phyloP scores from a whole-genome alignment of 2,888 invertebrate species.

The Polymixis lichenea region DNA sequence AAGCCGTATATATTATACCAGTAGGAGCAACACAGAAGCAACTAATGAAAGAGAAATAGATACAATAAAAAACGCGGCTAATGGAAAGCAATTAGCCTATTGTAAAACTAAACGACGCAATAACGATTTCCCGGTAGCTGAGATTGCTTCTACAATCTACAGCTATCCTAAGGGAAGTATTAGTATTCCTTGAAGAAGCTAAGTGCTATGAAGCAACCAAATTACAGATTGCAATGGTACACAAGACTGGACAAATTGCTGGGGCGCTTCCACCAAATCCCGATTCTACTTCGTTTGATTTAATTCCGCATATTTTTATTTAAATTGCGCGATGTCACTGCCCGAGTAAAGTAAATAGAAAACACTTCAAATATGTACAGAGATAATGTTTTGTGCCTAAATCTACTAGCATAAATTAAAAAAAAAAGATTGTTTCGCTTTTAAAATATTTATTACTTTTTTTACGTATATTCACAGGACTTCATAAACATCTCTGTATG shows the following conservation, averaged over 20 bases:
- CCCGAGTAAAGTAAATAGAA: neutral
- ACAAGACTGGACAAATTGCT: conserved; percentile 48
- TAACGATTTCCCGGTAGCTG: conserved; percentile 6
- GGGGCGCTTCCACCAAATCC: conserved; percentile 6
- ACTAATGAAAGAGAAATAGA: neutral
- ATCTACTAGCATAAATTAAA: neutral
- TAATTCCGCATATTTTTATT: conserved; percentile 23
- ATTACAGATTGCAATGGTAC: conserved; percentile 42
- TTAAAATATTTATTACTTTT: neutral
- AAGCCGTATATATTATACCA: neutral
- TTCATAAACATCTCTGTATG: too few species aligned
- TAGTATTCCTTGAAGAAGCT: conserved; percentile 12
- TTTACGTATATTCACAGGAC: neutral
- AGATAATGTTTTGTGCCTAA: conserved; percentile 20
- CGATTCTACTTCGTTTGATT: conserved; percentile 30
- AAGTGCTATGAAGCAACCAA: conserved; percentile 20
- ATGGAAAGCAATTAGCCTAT: neutral
- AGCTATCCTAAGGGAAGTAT: neutral
- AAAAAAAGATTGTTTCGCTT: neutral
- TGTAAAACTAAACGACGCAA: conserved; percentile 22
- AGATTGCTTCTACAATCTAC: conserved; percentile 23
- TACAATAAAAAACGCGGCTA: neutral
- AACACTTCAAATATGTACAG: neutral
- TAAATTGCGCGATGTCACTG: conserved; percentile 1
- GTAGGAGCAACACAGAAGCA: neutral